Evolutionary conservation across 2,113 vertebrate genomes (phyloP).

Genomic region (Naja naja): DNA sequence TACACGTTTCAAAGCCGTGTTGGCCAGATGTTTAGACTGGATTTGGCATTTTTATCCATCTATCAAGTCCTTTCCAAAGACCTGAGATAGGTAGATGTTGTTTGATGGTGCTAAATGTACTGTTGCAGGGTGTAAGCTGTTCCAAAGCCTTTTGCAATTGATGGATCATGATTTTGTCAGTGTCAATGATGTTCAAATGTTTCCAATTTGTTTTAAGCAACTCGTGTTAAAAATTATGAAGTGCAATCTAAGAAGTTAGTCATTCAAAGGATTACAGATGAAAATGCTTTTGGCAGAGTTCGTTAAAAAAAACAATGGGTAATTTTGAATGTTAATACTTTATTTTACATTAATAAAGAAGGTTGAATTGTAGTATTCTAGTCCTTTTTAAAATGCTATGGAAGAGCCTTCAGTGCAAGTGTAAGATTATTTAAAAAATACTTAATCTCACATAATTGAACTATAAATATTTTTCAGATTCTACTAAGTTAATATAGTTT

Average conservation of each 20-base stretch:
- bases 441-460: background rate
- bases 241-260: background rate
- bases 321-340: background rate
- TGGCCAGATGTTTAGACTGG: background rate
- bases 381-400: background rate
- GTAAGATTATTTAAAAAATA: background rate
- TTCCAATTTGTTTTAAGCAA: background rate
- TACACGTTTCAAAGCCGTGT: constrained; percentile 21
- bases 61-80: background rate
- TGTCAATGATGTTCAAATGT: background rate
- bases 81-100: background rate
- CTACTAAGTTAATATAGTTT: background rate
- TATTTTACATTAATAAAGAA: background rate
- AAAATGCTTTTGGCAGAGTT: background rate
- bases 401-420: background rate
- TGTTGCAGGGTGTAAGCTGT: background rate
- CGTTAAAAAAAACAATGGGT: background rate
- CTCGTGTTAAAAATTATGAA: background rate
- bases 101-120: background rate
- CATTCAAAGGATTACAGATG: background rate
- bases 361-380: background rate
- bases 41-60: background rate
- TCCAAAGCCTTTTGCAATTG: background rate
- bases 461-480: background rate
- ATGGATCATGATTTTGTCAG: background rate